A percentile compares a stretch with the other conserved stretches of the same genome.
These are phyloP conservation scores for Drosophila athabasca DNA, from an alignment of 1,140 invertebrate genomes.

Conservation along the genomic window DNA sequence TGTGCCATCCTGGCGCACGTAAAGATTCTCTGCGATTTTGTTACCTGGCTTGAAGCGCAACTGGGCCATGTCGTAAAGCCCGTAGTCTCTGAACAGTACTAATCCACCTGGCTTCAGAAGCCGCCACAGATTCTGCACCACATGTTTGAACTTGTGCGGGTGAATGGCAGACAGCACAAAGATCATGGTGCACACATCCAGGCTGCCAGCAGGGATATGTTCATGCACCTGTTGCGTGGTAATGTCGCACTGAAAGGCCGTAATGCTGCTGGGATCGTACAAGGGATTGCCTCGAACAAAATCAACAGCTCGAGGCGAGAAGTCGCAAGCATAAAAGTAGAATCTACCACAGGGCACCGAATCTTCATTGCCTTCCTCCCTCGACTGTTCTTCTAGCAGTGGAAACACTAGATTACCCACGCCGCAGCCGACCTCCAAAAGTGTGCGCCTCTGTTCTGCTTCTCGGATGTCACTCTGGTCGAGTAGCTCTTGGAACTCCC, in stretches of 20 bases:
- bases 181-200: constrained; percentile 96
- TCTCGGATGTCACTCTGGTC: constrained; percentile 37
- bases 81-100: constrained; percentile 97
- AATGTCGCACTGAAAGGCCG: constrained; percentile 91
- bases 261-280: constrained; percentile 85
- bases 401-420: constrained; percentile 99
- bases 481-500: constrained; percentile 96
- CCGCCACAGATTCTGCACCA: constrained; percentile 88
- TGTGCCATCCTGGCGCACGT: constrained; percentile 98
- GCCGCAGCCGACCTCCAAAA: constrained; percentile 97
- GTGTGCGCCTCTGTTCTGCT: constrained; percentile 79
- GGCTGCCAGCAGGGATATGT: constrained; percentile 84
- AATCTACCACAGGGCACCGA: constrained; percentile 85
- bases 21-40: constrained; percentile 97
- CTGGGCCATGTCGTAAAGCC: constrained; percentile 98
- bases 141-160: constrained; percentile 91
- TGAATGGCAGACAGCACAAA: constrained; percentile 98
- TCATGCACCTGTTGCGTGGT: constrained; percentile 87
- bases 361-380: not conserved
- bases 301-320: constrained; percentile 95
- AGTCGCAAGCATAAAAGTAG: constrained; percentile 95
- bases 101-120: constrained; percentile 92
- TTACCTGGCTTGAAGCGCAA: constrained; percentile 95
- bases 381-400: constrained; percentile 90
- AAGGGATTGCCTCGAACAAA: constrained; percentile 90